Evolutionary conservation across 2,113 vertebrate genomes (phyloP).

Genomic region (Microtus montanus): DNA sequence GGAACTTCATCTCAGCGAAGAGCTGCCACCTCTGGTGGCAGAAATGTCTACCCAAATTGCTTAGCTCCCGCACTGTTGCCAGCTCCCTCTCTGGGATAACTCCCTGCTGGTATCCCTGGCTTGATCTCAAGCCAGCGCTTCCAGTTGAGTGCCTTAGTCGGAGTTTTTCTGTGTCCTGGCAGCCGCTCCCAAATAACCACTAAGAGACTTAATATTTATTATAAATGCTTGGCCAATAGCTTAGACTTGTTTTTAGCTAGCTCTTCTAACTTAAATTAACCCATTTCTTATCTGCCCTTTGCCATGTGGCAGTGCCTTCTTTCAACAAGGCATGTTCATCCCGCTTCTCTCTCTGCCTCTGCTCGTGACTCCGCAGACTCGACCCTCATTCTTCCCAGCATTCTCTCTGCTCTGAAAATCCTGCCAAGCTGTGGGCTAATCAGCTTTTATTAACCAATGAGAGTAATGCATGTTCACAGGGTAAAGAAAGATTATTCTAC

Average conservation of each 20-base stretch:
- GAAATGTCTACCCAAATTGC: background rate
- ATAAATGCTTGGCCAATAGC: background rate
- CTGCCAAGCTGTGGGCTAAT: background rate
- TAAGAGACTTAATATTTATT: background rate
- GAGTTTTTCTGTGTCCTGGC: background rate
- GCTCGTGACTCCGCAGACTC: background rate
- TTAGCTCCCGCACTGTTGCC: background rate
- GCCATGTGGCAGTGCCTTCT: background rate
- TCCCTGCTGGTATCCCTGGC: background rate
- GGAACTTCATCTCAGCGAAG: conserved; percentile 12
- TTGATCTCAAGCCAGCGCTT: background rate
- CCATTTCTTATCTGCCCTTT: background rate
- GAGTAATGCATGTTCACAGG: background rate
- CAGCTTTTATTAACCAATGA: background rate
- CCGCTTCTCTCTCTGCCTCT: background rate
- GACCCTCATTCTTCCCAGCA: background rate
- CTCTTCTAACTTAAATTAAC: background rate
- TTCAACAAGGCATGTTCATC: background rate
- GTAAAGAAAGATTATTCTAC: background rate
- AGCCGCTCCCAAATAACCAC: background rate
- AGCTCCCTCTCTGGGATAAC: background rate
- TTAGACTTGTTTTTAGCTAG: background rate
- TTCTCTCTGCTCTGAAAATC: background rate
- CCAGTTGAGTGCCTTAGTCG: background rate
- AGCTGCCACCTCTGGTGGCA: background rate